Conservation (phyloP, 2,888 invertebrate genomes). For the Physocephala rufipes region DNA sequence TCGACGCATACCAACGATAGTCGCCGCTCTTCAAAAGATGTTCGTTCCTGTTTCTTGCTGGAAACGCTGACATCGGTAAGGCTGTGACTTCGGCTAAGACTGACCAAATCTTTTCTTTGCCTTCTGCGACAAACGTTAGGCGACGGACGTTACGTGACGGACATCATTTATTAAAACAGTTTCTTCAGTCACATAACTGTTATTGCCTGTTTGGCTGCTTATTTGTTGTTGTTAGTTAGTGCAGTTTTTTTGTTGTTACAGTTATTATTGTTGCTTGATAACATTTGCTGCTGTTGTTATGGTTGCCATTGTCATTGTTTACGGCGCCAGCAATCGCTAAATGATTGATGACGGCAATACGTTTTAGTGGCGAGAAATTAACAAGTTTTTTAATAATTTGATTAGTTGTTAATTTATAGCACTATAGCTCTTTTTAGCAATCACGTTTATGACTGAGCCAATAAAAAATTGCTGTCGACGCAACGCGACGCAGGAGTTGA, state of each 20-base stretch:
- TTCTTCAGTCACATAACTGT: slow-evolving; percentile 12
- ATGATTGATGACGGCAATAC: no score
- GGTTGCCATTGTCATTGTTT: neutral
- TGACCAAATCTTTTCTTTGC: neutral
- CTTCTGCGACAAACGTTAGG: no score
- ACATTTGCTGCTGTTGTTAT: neutral
- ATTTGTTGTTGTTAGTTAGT: slow-evolving; percentile 6
- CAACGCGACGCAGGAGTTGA: no score
- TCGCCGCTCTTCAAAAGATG: neutral
- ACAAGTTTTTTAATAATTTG: no score
- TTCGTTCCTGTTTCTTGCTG: neutral
- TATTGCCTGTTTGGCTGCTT: no score
- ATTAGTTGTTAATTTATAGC: no score
- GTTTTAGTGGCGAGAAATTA: no score
- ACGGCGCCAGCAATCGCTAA: no score
- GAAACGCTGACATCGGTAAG: neutral
- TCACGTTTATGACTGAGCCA: no score
- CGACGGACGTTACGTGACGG: slow-evolving; percentile 13
- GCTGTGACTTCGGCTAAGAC: neutral
- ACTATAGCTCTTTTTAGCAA: no score
- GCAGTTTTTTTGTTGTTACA: neutral
- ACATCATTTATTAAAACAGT: slow-evolving; percentile 11
- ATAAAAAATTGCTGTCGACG: no score
- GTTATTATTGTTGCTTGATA: neutral
- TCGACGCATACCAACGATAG: slow-evolving; percentile 1